Conservation (phyloP, 2,113 vertebrate species). For the Triplophysa siluroides region DNA sequence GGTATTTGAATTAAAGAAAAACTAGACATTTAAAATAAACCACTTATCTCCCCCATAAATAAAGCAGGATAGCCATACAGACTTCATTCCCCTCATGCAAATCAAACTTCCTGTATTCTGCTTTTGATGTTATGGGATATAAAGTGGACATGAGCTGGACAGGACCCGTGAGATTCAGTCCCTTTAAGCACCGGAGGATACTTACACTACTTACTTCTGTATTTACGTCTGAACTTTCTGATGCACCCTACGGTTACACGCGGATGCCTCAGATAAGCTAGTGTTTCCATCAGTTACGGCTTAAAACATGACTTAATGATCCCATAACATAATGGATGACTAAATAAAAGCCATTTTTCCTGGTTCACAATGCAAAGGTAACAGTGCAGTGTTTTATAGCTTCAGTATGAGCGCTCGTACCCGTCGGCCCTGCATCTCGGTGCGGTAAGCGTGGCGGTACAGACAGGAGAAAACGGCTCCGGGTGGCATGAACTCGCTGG, state of each 20-base stretch:
- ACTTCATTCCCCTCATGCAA: not conserved
- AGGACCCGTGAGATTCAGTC: not conserved
- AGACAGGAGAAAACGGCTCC: slow-evolving; percentile 95
- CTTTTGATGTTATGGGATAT: not conserved
- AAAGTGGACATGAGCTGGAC: not conserved
- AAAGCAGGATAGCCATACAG: too few relatives aligned
- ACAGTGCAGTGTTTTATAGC: not conserved
- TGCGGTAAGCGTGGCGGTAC: slow-evolving; percentile 93
- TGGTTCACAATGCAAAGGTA: too few relatives aligned
- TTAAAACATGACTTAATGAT: not conserved
- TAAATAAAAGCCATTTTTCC: not conserved
- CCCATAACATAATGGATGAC: not conserved
- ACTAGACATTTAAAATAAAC: too few relatives aligned
- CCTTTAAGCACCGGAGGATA: not conserved
- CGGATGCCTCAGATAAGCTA: not conserved
- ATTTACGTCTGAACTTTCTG: not conserved
- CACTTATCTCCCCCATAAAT: too few relatives aligned
- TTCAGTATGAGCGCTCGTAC: slow-evolving; percentile 67
- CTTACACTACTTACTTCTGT: not conserved
- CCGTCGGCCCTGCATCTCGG: slow-evolving; percentile 90
- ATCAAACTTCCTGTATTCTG: not conserved
- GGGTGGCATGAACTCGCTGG: slow-evolving; percentile 89
- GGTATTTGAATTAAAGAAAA: too few relatives aligned
- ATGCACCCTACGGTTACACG: not conserved
- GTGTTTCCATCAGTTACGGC: not conserved